A percentile compares a stretch with the other conserved stretches of the same genome.
Evolutionary conservation across 1,140 invertebrate species (phyloP).

Genomic region (Trissolcus basalis): DNA sequence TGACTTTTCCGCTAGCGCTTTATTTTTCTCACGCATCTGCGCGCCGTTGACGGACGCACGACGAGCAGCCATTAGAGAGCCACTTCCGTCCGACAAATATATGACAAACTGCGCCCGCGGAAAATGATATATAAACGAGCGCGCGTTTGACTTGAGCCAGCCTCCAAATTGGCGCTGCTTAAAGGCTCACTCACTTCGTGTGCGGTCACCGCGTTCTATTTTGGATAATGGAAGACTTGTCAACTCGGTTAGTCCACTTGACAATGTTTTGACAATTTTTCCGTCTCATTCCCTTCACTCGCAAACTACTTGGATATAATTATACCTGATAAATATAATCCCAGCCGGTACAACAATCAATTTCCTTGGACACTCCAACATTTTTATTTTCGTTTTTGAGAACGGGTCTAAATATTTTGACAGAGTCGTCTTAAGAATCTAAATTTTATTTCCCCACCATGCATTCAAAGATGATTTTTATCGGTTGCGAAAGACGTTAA

Average conservation of each 20-base stretch:
- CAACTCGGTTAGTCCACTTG: constrained; percentile 1
- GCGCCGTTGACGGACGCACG: constrained; percentile 27
- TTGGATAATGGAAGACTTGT: background rate
- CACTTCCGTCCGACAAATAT: constrained; percentile 50
- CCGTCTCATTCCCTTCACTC: background rate
- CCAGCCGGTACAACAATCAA: too few relatives aligned
- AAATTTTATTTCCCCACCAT: too few relatives aligned
- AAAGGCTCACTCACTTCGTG: constrained; percentile 29
- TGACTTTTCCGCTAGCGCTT: constrained; percentile 20
- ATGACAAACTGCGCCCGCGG: constrained; percentile 43
- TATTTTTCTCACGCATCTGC: constrained; percentile 51
- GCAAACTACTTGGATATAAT: too few relatives aligned
- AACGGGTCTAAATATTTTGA: too few relatives aligned
- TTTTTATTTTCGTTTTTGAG: too few relatives aligned
- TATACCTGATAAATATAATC: too few relatives aligned
- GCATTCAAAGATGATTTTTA: too few relatives aligned
- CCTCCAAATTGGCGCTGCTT: constrained; percentile 30
- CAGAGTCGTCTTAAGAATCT: too few relatives aligned
- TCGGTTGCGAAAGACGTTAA: too few relatives aligned
- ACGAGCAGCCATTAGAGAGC: constrained; percentile 42
- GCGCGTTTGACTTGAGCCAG: constrained; percentile 9
- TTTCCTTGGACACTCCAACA: too few relatives aligned
- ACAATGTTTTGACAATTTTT: constrained; percentile 16
- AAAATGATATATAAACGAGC: constrained; percentile 34
- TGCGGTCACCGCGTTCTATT: constrained; percentile 22